phyloP scores from a whole-genome alignment of 2,113 vertebrate species.

The Nematolebias whitei region DNA sequence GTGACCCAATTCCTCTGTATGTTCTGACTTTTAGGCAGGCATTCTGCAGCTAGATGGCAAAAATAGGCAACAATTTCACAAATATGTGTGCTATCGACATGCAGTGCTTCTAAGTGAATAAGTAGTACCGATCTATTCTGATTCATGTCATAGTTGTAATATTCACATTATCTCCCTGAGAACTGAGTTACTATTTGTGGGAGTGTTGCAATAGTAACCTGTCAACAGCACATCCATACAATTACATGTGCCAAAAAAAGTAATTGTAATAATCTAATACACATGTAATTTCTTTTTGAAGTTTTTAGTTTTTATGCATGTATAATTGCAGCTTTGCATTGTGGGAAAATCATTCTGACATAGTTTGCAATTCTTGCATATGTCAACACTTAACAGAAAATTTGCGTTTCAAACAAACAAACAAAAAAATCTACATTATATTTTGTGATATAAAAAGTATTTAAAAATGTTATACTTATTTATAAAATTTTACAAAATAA shows the following conservation, averaged over 20 bases:
- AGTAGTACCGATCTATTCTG: background rate
- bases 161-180: background rate
- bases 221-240: background rate
- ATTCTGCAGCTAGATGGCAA: background rate
- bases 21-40: background rate
- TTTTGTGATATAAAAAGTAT: no score
- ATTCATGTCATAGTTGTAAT: background rate
- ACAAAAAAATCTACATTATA: no score
- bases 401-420: no score
- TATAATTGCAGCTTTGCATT: background rate
- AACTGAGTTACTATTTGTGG: background rate
- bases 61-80: no score
- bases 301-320: background rate
- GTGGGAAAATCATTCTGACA: background rate
- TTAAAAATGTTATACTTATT: no score
- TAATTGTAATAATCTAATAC: background rate
- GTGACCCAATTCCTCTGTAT: background rate
- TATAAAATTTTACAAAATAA: no score
- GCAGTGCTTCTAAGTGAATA: background rate
- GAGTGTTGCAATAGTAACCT: constrained; percentile 2
- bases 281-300: background rate
- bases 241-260: background rate
- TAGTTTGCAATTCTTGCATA: no score
- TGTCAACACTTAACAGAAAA: no score
- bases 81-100: background rate